A percentile compares a stretch with the other conserved stretches of the same genome.
Conservation (phyloP, 2,888 invertebrate genomes). For the Charanyca ferruginea region DNA sequence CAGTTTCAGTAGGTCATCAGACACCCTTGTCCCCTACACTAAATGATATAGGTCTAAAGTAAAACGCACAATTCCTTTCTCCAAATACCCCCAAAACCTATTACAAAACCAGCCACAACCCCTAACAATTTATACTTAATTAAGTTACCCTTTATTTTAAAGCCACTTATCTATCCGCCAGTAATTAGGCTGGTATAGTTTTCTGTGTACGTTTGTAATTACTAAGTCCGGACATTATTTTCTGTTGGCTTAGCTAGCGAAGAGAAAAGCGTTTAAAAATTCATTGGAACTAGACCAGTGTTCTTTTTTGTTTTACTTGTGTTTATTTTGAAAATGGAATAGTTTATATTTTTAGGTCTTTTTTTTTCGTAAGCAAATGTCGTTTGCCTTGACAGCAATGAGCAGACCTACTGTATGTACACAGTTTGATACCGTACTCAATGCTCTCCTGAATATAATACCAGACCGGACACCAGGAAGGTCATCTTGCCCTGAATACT, state of each 20-base stretch:
- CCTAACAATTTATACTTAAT: conserved; percentile 45
- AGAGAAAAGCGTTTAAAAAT: conserved; percentile 57
- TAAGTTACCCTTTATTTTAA: conserved; percentile 52
- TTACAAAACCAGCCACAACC: conserved; percentile 32
- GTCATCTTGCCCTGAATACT: too few species aligned
- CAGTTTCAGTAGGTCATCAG: too few species aligned
- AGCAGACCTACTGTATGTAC: too few species aligned
- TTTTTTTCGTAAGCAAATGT: too few species aligned
- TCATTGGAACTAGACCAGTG: conserved; percentile 39
- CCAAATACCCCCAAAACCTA: conserved; percentile 5
- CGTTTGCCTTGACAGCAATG: too few species aligned
- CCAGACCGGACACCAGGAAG: too few species aligned
- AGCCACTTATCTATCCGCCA: conserved; percentile 46
- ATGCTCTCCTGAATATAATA: too few species aligned
- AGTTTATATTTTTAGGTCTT: neutral
- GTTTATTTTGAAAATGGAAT: conserved; percentile 2
- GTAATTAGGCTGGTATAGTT: conserved; percentile 59
- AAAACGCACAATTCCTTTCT: neutral
- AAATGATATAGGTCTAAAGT: neutral
- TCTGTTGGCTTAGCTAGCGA: conserved; percentile 40
- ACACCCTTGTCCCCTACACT: too few species aligned
- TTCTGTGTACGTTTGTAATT: conserved; percentile 60
- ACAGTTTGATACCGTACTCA: too few species aligned
- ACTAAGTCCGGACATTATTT: conserved; percentile 49
- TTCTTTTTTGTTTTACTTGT: conserved; percentile 27